Conservation (phyloP, 2,888 invertebrate species). For the Agriotes lineatus region DNA sequence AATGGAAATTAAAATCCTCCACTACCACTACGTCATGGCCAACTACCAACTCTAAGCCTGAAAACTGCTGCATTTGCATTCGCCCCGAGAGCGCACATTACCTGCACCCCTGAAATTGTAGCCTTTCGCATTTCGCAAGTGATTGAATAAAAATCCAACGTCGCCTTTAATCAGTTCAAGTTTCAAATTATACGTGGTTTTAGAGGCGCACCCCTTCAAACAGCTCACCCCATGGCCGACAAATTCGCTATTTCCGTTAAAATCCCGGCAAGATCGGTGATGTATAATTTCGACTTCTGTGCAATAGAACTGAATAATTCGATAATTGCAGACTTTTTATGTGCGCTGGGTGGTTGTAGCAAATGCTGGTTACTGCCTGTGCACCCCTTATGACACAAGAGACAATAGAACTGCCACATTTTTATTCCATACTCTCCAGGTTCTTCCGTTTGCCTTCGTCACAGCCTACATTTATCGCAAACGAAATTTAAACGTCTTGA, state of each 20-base stretch:
- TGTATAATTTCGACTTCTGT: constrained; percentile 38
- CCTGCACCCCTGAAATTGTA: constrained; percentile 36
- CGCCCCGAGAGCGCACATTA: constrained; percentile 9
- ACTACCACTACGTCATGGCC: too few relatives aligned
- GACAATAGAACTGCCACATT: not conserved
- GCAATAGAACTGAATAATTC: constrained; percentile 29
- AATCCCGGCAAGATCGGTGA: constrained; percentile 26
- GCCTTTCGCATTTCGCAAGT: constrained; percentile 30
- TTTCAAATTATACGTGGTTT: constrained; percentile 41
- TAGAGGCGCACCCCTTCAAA: constrained; percentile 31
- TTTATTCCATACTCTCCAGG: too few relatives aligned
- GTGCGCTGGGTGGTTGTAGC: not conserved
- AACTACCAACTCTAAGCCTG: too few relatives aligned
- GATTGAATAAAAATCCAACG: constrained; percentile 38
- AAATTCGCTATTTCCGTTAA: constrained; percentile 44
- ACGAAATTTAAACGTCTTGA: too few relatives aligned
- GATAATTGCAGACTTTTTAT: constrained; percentile 39
- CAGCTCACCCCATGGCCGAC: constrained; percentile 40
- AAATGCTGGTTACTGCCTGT: constrained; percentile 13
- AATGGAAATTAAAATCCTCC: not conserved
- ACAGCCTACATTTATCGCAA: too few relatives aligned
- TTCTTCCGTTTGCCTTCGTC: too few relatives aligned
- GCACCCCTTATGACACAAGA: constrained; percentile 21
- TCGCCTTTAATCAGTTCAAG: constrained; percentile 38
- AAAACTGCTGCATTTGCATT: constrained; percentile 14